Conservation (phyloP, 2,888 invertebrate species). For the Oxycera nigricornis region DNA sequence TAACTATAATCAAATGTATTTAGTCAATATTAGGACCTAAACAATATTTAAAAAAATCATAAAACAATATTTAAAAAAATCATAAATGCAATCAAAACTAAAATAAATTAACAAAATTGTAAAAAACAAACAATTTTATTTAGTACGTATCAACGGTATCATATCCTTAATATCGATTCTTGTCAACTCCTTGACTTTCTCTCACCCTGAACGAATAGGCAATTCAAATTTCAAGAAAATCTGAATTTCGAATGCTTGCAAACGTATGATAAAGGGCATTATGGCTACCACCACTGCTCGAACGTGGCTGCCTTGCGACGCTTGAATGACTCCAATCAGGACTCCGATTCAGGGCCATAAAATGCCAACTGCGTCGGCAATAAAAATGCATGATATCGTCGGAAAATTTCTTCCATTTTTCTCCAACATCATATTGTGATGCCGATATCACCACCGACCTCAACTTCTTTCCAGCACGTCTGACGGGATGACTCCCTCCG, state of each 20-base stretch:
- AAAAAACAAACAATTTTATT: no score
- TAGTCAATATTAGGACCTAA: no score
- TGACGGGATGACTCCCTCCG: not conserved
- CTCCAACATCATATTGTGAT: conserved; percentile 1
- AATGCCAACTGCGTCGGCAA: conserved; percentile 36
- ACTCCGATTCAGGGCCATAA: conserved; percentile 19
- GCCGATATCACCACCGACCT: conserved; percentile 8
- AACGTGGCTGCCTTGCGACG: not conserved
- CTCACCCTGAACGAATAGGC: no score
- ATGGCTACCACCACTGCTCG: not conserved
- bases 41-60: no score
- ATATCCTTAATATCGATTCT: no score
- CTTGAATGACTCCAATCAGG: conserved; percentile 30
- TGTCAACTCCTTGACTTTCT: no score
- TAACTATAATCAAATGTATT: no score
- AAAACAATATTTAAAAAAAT: no score
- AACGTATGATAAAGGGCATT: conserved; percentile 27
- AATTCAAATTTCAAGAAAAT: conserved; percentile 13
- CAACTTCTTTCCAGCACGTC: not conserved
- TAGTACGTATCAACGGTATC: no score
- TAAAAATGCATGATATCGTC: conserved; percentile 38
- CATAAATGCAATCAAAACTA: no score
- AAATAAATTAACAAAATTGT: not conserved
- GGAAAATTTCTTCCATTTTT: conserved; percentile 6
- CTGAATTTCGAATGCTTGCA: conserved; percentile 6